Conservation (phyloP, 2,113 vertebrate genomes). For the Heliornis fulica region DNA sequence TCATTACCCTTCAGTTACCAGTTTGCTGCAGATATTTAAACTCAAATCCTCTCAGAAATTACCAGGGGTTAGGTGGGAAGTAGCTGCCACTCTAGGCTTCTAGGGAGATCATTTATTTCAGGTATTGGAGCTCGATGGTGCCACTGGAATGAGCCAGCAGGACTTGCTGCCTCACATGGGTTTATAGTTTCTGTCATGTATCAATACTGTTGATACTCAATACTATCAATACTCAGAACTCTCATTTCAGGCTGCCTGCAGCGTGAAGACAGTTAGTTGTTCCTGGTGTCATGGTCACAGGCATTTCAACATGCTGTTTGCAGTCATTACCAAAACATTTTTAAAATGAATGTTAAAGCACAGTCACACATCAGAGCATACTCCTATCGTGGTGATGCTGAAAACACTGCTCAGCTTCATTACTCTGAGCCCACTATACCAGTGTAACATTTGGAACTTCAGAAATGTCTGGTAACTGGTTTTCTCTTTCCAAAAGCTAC, state of each 20-base stretch:
- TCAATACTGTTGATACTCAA: too few species aligned
- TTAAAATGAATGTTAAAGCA: neutral
- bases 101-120: neutral
- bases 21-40: neutral
- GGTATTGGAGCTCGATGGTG: neutral
- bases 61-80: neutral
- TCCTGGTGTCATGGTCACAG: neutral
- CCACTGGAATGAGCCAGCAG: neutral
- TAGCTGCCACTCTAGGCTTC: neutral
- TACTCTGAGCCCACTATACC: neutral
- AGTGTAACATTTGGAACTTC: neutral
- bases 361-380: neutral
- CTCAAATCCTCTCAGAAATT: neutral
- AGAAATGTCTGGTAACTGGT: neutral
- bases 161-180: neutral
- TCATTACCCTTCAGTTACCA: neutral
- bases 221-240: too few species aligned
- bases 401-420: neutral
- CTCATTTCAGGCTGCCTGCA: neutral
- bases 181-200: too few species aligned
- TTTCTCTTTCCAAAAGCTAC: conserved; percentile 72
- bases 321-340: neutral
- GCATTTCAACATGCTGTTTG: neutral
- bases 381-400: neutral
- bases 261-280: neutral